Conservation (phyloP, 2,888 invertebrate genomes). For the Stenodema calcarata region DNA sequence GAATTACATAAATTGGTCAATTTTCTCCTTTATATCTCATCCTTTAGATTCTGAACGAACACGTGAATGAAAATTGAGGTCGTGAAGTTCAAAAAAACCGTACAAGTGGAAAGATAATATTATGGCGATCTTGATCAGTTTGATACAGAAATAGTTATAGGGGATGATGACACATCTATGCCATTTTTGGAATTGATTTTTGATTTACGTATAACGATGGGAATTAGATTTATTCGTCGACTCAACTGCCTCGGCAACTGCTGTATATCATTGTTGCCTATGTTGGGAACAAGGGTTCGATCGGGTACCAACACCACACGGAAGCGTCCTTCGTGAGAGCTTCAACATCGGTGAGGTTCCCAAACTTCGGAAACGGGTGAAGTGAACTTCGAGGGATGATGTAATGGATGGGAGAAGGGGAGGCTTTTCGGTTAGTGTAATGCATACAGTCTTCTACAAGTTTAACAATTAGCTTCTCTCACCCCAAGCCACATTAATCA, state of each 20-base stretch:
- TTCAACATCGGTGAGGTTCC: background rate
- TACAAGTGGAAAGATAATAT: no score
- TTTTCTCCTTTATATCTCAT: no score
- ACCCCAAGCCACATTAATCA: background rate
- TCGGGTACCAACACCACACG: background rate
- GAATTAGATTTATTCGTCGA: no score
- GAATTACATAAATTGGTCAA: no score
- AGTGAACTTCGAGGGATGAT: background rate
- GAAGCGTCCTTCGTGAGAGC: background rate
- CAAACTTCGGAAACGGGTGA: background rate
- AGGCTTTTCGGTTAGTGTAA: constrained; percentile 7
- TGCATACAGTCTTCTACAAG: constrained; percentile 24
- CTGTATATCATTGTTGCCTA: background rate
- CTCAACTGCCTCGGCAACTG: background rate
- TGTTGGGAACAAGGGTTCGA: background rate
- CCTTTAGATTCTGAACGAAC: no score
- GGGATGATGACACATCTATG: no score
- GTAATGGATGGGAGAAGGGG: background rate
- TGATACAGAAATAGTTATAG: no score
- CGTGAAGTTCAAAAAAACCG: no score
- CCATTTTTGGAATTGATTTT: no score
- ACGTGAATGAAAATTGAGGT: no score
- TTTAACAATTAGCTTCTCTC: constrained; percentile 11
- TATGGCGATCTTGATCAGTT: no score
- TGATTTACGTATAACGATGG: no score